These are phyloP conservation scores for Amiota minor DNA, from an alignment of 2,888 invertebrate species.

Conservation along the genomic window DNA sequence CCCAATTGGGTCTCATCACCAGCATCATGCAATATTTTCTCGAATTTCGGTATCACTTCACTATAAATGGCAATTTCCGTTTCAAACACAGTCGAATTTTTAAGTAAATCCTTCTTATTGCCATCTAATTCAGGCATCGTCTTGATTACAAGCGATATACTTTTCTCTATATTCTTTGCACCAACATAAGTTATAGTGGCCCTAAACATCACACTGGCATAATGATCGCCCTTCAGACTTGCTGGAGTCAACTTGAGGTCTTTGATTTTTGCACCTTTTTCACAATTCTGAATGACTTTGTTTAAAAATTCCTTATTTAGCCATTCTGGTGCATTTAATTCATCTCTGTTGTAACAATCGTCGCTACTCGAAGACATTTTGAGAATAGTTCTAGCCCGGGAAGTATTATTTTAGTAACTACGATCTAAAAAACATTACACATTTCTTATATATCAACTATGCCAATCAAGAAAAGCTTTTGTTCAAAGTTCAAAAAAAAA, in stretches of 20 bases:
- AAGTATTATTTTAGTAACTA: too few relatives aligned
- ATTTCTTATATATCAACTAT: too few relatives aligned
- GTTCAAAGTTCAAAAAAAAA: too few relatives aligned
- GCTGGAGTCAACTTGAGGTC: neutral
- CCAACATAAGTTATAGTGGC: conserved; percentile 39
- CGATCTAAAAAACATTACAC: too few relatives aligned
- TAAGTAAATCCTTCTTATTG: conserved; percentile 54
- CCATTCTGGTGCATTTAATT: conserved; percentile 11
- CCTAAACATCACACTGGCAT: conserved; percentile 55
- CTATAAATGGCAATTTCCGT: conserved; percentile 64
- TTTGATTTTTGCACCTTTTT: neutral
- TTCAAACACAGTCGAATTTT: conserved; percentile 49
- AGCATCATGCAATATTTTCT: conserved; percentile 49
- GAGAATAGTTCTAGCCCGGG: too few relatives aligned
- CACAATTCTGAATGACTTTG: neutral
- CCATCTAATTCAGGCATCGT: conserved; percentile 60
- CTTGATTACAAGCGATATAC: conserved; percentile 53
- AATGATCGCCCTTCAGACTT: conserved; percentile 51
- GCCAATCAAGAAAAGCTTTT: too few relatives aligned
- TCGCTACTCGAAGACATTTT: too few relatives aligned
- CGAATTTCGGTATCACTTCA: conserved; percentile 59
- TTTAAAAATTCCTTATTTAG: conserved; percentile 1
- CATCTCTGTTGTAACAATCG: neutral
- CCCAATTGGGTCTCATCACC: conserved; percentile 50
- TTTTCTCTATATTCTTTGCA: neutral